Conservation (phyloP, 2,113 vertebrate genomes). For the Cynopterus brachyotis region DNA sequence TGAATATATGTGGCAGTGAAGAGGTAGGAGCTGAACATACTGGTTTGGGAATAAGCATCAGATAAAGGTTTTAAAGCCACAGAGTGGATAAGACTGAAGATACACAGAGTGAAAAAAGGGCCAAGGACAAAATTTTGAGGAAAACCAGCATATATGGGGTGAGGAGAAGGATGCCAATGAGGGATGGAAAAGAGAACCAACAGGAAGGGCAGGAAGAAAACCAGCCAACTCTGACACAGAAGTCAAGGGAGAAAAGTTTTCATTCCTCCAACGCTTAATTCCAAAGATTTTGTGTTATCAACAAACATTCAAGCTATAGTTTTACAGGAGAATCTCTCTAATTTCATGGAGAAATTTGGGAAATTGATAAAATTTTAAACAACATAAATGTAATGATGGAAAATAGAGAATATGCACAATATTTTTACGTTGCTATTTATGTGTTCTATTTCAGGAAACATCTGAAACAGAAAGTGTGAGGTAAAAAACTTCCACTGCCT, state of each 20-base stretch:
- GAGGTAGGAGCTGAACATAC: neutral
- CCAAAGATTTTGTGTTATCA: neutral
- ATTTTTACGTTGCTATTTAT: slow-evolving; percentile 43
- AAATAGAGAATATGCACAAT: slow-evolving; percentile 42
- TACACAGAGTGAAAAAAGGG: neutral
- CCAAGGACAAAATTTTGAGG: neutral
- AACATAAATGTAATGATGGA: slow-evolving; percentile 26
- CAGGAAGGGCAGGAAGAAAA: neutral
- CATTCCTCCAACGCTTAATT: slow-evolving; percentile 10
- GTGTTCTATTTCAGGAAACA: slow-evolving; percentile 71
- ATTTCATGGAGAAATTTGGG: slow-evolving; percentile 47
- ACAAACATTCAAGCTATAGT: neutral
- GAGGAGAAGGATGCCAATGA: neutral
- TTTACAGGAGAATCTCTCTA: slow-evolving; percentile 26
- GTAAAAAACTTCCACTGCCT: slow-evolving; percentile 60
- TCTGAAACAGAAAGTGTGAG: slow-evolving; percentile 52
- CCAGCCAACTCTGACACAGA: neutral
- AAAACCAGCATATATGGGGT: neutral
- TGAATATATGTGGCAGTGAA: neutral
- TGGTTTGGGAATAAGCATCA: slow-evolving; percentile 1
- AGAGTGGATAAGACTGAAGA: slow-evolving; percentile 2
- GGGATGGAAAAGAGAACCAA: neutral
- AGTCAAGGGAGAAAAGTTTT: slow-evolving; percentile 32
- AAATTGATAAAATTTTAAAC: slow-evolving; percentile 50
- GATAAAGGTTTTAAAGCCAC: neutral